These are phyloP conservation scores for Festucalex cinctus DNA, from an alignment of 2,113 vertebrate genomes.

Conservation along the genomic window DNA sequence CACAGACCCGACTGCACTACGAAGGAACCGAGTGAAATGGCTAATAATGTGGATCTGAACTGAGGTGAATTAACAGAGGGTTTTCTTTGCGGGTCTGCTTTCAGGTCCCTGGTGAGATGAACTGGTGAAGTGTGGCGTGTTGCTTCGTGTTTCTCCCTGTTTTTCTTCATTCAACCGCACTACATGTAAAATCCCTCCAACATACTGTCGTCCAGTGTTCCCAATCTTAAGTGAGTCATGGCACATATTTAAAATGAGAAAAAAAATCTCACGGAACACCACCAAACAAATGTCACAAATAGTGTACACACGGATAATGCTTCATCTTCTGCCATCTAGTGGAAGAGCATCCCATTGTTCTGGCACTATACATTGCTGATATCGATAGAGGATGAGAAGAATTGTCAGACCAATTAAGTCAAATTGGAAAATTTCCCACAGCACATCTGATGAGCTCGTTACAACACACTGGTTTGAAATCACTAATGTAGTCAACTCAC, in stretches of 20 bases:
- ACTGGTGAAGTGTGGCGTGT: slow-evolving; percentile 24
- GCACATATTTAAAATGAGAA: slow-evolving; percentile 11
- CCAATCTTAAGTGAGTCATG: slow-evolving; percentile 12
- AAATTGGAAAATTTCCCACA: not conserved
- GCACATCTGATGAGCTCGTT: not conserved
- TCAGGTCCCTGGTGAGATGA: slow-evolving; percentile 27
- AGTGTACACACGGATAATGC: not conserved
- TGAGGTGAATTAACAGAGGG: slow-evolving; percentile 30
- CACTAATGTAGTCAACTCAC: not conserved
- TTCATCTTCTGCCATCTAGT: not conserved
- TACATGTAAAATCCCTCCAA: slow-evolving; percentile 25
- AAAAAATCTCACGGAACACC: not conserved
- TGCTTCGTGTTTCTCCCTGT: slow-evolving; percentile 32
- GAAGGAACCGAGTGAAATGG: slow-evolving; percentile 24
- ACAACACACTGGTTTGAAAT: not conserved
- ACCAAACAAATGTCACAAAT: not conserved
- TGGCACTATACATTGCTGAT: not conserved
- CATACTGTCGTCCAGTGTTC: slow-evolving; percentile 30
- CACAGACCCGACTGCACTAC: slow-evolving; percentile 36
- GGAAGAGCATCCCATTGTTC: not conserved
- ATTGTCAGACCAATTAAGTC: not conserved
- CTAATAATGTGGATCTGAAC: slow-evolving; percentile 22
- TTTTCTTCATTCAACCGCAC: slow-evolving; percentile 20
- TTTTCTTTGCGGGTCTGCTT: slow-evolving; percentile 31
- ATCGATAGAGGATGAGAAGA: not conserved